Evolutionary conservation across 2,797 vertebrate species (phyloP).

Genomic region (Pantherophis vulpinus): DNA sequence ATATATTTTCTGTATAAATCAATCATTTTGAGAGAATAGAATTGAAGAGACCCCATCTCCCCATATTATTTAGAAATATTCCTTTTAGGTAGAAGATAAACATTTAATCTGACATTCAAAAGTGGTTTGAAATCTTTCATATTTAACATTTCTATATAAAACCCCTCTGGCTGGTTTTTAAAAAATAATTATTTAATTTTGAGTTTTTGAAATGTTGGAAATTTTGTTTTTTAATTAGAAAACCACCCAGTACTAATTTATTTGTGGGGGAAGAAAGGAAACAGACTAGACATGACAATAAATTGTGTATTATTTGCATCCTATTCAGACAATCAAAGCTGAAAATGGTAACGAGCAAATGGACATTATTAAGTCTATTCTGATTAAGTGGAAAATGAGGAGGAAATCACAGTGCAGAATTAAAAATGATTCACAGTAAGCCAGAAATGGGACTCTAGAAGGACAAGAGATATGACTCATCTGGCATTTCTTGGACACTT

Average conservation of each 20-base stretch:
- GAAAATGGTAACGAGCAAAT: neutral
- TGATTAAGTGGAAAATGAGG: neutral
- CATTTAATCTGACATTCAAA: neutral
- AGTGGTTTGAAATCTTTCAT: neutral
- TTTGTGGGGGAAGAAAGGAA: neutral
- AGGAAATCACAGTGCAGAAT: neutral
- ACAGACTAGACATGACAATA: neutral
- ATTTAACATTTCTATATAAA: neutral
- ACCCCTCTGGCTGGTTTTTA: neutral
- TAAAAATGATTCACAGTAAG: neutral
- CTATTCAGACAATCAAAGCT: constrained; percentile 3
- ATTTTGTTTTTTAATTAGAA: neutral
- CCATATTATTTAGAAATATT: neutral
- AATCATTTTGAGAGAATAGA: neutral
- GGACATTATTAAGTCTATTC: neutral
- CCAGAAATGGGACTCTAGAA: neutral
- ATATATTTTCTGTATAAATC: neutral
- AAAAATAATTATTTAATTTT: neutral
- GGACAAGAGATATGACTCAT: neutral
- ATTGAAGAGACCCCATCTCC: neutral
- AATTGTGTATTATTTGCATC: neutral
- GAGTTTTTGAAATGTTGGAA: neutral
- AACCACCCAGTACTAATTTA: neutral
- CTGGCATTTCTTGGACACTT: neutral
- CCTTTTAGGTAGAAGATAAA: neutral